These are phyloP conservation scores for Grapholita molesta DNA, from an alignment of 1,140 invertebrate species.

Conservation along the genomic window DNA sequence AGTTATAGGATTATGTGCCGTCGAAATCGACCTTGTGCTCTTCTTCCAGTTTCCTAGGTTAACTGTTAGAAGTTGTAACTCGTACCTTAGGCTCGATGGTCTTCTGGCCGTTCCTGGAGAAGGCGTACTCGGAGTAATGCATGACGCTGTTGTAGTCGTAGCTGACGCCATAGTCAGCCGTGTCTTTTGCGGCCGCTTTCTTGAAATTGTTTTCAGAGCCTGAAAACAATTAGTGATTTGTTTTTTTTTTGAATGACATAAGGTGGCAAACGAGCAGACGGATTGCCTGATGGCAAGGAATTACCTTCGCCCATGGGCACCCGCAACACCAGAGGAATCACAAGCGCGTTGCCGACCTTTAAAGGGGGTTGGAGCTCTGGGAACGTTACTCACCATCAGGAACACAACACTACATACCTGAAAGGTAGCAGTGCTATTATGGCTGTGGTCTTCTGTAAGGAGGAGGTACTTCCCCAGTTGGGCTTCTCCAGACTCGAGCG, in stretches of 20 bases:
- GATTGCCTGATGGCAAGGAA: too few relatives aligned
- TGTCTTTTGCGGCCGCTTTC: constrained; percentile 78
- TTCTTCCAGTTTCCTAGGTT: background rate
- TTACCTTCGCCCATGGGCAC: too few relatives aligned
- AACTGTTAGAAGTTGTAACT: background rate
- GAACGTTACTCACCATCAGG: too few relatives aligned
- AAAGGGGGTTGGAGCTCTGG: too few relatives aligned
- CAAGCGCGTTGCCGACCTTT: too few relatives aligned
- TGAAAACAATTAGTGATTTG: constrained; percentile 31
- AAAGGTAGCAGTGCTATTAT: too few relatives aligned
- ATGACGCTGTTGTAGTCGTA: constrained; percentile 92
- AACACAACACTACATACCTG: too few relatives aligned
- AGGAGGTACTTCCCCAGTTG: too few relatives aligned
- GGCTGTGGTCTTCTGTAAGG: too few relatives aligned
- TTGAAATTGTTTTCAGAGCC: constrained; percentile 84
- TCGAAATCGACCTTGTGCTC: background rate
- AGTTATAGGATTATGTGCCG: too few relatives aligned
- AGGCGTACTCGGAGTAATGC: constrained; percentile 90
- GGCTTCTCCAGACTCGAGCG: too few relatives aligned
- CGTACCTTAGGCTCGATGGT: constrained; percentile 84
- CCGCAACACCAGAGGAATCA: too few relatives aligned
- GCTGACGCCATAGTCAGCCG: constrained; percentile 81
- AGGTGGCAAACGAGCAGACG: background rate
- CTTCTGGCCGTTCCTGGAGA: constrained; percentile 84
- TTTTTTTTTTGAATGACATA: background rate